phyloP scores from a whole-genome alignment of 2,113 vertebrate genomes.

The Gopherus evgoodei region DNA sequence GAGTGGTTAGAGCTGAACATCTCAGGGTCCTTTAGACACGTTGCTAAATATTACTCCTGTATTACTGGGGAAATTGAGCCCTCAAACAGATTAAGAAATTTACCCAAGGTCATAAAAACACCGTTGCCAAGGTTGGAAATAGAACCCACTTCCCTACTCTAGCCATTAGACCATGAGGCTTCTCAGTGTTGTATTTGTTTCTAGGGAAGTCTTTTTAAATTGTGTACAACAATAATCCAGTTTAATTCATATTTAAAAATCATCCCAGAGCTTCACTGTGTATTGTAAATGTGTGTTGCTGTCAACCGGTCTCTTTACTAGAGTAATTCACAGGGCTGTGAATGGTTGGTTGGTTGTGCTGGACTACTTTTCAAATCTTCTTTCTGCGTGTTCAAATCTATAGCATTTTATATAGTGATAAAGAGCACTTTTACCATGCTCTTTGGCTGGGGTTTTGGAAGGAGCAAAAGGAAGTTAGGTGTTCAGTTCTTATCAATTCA shows the following conservation, averaged over 20 bases:
- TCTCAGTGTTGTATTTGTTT: not conserved
- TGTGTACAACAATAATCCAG: not conserved
- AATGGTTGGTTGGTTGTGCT: not conserved
- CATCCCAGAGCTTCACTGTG: rapidly evolving
- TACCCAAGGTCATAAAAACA: not conserved
- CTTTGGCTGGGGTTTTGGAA: not conserved
- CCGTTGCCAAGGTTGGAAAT: not conserved
- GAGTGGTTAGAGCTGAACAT: not conserved
- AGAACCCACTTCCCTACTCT: not conserved
- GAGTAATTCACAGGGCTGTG: rapidly evolving
- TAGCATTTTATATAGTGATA: not conserved
- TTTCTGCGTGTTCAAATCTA: not conserved
- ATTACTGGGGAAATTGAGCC: not conserved
- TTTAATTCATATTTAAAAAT: not conserved
- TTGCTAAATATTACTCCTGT: not conserved
- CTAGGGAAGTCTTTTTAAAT: not conserved
- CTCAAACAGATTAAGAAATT: not conserved
- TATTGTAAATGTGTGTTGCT: not conserved
- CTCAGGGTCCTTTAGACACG: not conserved
- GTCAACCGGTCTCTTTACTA: rapidly evolving
- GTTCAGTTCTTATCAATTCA: not conserved
- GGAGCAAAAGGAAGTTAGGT: not conserved
- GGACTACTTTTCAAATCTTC: not conserved
- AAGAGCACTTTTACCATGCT: not conserved
- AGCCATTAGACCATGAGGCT: not conserved